Base-by-base conservation (phyloP, 2,888 invertebrate genomes). In the Tetranychus truncatus region DNA sequence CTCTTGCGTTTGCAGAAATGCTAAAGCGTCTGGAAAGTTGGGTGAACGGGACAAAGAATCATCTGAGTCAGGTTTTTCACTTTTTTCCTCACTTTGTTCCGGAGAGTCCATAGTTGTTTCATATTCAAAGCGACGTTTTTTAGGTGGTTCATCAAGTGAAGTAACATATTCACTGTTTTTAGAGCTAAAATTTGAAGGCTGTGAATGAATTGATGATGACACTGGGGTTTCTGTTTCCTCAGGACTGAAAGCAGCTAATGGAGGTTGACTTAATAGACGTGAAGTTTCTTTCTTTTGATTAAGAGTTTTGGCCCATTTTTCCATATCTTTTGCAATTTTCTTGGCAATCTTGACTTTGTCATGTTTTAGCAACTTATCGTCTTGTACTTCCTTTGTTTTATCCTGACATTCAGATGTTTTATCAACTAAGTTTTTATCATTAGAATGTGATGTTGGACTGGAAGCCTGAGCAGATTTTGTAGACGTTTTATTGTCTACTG, bases 341-440 rank as follows among this genome's bases (percentile, higher is more conserved):
- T 96, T 95, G 6, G 96, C 96, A 15, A 94, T 93, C 84, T 95
- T 95, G 0, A 94, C 95, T 84, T 95, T 95, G 80, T 95, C 95
- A 77, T 91, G 91, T 80, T 91, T 91, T 72, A 87, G 81, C 78
- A 83, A 88, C 77, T 82, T 82, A 18, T 79, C 80, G 78, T 87
- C 88, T 80, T 88, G 88, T 77, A 86, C 86, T 55, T 87, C 88
- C 82, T 90, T 91, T 82, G 88, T 88, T 77, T 87, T 87, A 77
- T 87, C 46, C 87, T 78, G 84, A 85, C 80, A 85, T 83, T 83
- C 83, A 83, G 75, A 83, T 34, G 34, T 34, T 83, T 82, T 82
- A 76, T 85, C 77, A 11, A 11, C 11, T 24, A 72, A 45, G 20
- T 72, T 72, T 24, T 20, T 24, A 24, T 21, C 20, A 20, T 11